Evolutionary conservation across 2,797 vertebrate genomes (phyloP).

Genomic region (Natrix natrix): DNA sequence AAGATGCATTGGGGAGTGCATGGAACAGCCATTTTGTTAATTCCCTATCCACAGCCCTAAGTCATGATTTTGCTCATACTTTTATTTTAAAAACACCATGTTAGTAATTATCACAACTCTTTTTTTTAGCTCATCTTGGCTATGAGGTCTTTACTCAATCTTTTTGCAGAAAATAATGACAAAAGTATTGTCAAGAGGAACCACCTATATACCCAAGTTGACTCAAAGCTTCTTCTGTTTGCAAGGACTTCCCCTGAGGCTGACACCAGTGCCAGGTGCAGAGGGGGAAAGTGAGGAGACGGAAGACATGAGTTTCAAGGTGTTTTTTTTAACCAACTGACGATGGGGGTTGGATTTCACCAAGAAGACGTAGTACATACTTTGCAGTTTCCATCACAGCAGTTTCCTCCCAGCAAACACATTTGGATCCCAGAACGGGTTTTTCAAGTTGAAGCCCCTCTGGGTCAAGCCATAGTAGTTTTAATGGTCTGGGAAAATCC

Average conservation of each 20-base stretch:
- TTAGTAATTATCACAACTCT: not conserved
- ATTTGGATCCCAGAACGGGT: not conserved
- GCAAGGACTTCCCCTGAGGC: not conserved
- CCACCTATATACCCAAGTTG: not conserved
- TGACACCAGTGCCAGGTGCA: not conserved
- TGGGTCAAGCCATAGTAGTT: not conserved
- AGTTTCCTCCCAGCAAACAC: not conserved
- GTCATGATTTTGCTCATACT: not conserved
- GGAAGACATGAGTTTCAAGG: not conserved
- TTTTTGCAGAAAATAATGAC: not conserved
- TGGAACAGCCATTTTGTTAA: not conserved
- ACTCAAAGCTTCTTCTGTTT: not conserved
- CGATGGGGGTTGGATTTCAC: not conserved
- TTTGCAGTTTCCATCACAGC: not conserved
- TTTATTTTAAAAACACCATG: not conserved
- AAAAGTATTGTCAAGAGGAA: not conserved
- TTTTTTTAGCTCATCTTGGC: not conserved
- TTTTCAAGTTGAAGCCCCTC: slow-evolving; percentile 9
- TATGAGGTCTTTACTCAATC: not conserved
- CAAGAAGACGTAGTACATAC: not conserved
- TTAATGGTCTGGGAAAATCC: not conserved
- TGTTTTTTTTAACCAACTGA: not conserved
- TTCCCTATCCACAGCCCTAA: not conserved
- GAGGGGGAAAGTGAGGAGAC: not conserved
- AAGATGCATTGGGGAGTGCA: not conserved